Percentiles rank a stretch among this genome's conserved stretches.
Conservation (phyloP, 2,888 invertebrate species). For the Lasioglossum lativentre region DNA sequence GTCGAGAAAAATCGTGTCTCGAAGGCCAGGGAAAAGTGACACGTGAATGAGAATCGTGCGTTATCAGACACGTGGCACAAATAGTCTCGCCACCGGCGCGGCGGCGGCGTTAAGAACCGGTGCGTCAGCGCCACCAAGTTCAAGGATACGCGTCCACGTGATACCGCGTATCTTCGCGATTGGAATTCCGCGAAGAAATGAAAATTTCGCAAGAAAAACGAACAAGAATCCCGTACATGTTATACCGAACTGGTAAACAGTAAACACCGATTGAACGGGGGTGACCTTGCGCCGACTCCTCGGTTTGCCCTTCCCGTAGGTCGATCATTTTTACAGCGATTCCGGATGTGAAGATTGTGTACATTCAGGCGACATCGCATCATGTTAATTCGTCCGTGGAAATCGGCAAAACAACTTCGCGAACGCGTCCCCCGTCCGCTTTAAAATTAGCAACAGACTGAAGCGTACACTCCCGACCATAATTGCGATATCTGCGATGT, state of each 20-base stretch:
- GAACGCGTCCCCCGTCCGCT: background rate
- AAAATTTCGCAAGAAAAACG: constrained; percentile 27
- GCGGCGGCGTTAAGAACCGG: constrained; percentile 50
- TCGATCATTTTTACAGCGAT: background rate
- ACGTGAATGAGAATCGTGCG: constrained; percentile 60
- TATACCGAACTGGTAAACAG: background rate
- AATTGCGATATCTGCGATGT: background rate
- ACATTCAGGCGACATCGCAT: background rate
- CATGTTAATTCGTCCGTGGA: background rate
- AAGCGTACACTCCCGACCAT: background rate
- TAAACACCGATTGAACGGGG: background rate
- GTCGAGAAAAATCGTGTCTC: constrained; percentile 41
- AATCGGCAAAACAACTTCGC: constrained; percentile 1
- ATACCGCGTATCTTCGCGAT: constrained; percentile 58
- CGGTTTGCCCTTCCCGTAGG: background rate
- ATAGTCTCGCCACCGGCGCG: constrained; percentile 60
- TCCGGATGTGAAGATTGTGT: background rate
- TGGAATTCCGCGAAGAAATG: constrained; percentile 20
- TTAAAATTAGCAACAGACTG: constrained; percentile 12
- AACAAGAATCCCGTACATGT: background rate
- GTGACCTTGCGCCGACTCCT: background rate
- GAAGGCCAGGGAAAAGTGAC: constrained; percentile 42
- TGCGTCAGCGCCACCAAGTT: constrained; percentile 71
- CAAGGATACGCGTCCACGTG: constrained; percentile 73
- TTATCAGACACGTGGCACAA: constrained; percentile 73